Conservation (phyloP, 2,888 invertebrate genomes). For the Holacanthella duospinosa region DNA sequence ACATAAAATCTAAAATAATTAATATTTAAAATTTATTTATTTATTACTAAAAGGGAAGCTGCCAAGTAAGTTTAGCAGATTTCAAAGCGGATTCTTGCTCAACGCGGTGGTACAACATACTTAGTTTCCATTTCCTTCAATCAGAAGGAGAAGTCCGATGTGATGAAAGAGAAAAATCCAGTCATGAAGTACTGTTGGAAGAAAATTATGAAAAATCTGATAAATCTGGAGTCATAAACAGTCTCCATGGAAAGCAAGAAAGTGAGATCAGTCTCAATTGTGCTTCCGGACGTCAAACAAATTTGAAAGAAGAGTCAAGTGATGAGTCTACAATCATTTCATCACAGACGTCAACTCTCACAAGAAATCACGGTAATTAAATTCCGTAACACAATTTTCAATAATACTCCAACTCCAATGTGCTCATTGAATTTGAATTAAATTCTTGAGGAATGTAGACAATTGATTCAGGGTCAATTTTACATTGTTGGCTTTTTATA, state of each 20-base stretch:
- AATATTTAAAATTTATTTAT: not conserved
- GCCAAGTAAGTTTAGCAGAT: conserved; percentile 90
- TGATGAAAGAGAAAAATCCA: not conserved
- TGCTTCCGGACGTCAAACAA: conserved; percentile 20
- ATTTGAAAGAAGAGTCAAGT: conserved; percentile 70
- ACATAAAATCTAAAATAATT: not conserved
- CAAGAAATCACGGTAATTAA: conserved; percentile 63
- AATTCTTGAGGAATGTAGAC: too few species aligned
- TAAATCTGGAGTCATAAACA: not conserved
- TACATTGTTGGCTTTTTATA: too few species aligned
- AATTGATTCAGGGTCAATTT: too few species aligned
- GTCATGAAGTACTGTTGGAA: not conserved
- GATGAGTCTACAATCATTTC: conserved; percentile 95
- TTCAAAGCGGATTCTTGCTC: conserved; percentile 73
- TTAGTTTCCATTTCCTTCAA: conserved; percentile 69
- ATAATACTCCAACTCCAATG: not conserved
- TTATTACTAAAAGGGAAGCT: conserved; percentile 60
- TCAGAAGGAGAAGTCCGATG: conserved; percentile 38
- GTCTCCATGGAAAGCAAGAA: conserved; percentile 43
- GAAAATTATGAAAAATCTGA: conserved; percentile 4
- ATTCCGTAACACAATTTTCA: not conserved
- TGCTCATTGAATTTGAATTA: not conserved
- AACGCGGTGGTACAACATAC: conserved; percentile 88
- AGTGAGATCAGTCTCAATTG: conserved; percentile 44
- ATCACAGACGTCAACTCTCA: conserved; percentile 89